Conservation (phyloP, 2,113 vertebrate species). For the Opisthocomus hoazin region DNA sequence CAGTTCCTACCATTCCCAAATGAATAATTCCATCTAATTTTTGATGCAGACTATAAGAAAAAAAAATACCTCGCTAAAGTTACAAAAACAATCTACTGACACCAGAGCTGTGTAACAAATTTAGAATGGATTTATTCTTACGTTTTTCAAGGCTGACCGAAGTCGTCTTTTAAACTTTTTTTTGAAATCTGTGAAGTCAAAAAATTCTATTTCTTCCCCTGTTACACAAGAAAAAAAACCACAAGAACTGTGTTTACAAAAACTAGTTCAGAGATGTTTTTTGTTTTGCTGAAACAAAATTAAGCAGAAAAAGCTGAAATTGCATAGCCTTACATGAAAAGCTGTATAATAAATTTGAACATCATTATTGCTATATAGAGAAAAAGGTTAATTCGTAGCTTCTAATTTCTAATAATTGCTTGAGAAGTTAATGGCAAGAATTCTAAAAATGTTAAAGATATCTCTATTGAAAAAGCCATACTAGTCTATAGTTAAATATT, state of each 20-base stretch:
- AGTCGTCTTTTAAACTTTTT: constrained; percentile 67
- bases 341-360: not conserved
- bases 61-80: not conserved
- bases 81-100: not conserved
- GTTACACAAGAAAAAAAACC: constrained; percentile 8
- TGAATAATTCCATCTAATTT: not conserved
- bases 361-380: not conserved
- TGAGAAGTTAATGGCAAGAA: not conserved
- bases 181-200: constrained; percentile 69
- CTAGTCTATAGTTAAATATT: not conserved
- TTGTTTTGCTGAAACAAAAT: not conserved
- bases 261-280: not conserved
- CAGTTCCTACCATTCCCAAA: not conserved
- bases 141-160: constrained; percentile 71
- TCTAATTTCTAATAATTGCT: not conserved
- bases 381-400: not conserved
- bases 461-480: not conserved
- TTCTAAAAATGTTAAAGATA: not conserved
- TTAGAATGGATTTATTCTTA: constrained; percentile 58
- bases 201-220: constrained; percentile 63
- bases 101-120: not conserved
- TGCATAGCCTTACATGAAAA: not conserved
- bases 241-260: not conserved
- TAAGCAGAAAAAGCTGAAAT: not conserved
- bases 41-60: not conserved